A percentile compares a stretch with the other conserved stretches of the same genome.
phyloP scores from a whole-genome alignment of 2,888 invertebrate genomes.

The Noctua janthina region DNA sequence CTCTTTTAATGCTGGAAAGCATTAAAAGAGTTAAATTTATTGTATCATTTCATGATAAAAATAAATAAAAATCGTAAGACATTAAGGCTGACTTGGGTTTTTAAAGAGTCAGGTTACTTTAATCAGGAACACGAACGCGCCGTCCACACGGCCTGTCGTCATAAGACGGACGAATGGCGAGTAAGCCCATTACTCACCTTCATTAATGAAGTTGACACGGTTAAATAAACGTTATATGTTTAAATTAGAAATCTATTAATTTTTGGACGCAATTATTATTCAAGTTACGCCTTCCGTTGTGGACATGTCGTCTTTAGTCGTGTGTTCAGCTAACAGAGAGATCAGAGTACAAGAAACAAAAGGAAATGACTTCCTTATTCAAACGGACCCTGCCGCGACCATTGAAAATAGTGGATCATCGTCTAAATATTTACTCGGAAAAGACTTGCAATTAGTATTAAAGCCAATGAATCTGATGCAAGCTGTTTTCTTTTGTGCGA shows the following conservation, averaged over 20 bases:
- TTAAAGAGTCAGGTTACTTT: too few species aligned
- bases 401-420: neutral
- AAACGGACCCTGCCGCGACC: neutral
- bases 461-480: neutral
- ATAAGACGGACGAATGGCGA: too few species aligned
- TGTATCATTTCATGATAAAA: too few species aligned
- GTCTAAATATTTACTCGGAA: neutral
- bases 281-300: neutral
- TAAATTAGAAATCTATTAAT: neutral
- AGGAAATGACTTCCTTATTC: neutral
- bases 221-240: neutral
- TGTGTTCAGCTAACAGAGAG: neutral
- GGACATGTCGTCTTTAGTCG: conserved; percentile 4
- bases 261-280: too few species aligned
- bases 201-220: neutral
- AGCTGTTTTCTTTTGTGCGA: neutral
- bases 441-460: conserved; percentile 1
- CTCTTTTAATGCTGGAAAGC: too few species aligned
- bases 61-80: too few species aligned
- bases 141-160: too few species aligned
- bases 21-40: too few species aligned
- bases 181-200: too few species aligned
- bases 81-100: too few species aligned
- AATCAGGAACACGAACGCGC: too few species aligned
- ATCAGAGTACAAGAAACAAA: neutral